Evolutionary conservation across 2,888 invertebrate genomes (phyloP).

Genomic region (Gari tellinella): DNA sequence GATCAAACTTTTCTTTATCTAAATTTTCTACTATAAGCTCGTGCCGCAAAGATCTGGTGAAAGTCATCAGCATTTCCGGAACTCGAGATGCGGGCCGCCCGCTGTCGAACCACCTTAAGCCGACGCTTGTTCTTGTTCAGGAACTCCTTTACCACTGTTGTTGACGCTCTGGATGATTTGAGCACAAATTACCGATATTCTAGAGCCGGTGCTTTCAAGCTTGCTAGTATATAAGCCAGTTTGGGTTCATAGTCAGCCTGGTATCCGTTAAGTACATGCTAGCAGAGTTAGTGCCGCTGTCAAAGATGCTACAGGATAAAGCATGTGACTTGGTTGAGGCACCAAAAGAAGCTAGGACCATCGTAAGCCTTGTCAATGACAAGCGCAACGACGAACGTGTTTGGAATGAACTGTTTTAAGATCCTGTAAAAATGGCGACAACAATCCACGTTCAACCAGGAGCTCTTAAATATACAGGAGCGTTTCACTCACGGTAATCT

Average conservation of each 20-base stretch:
- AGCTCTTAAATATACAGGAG: no score
- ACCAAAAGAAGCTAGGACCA: background rate
- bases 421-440: background rate
- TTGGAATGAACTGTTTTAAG: constrained; percentile 7
- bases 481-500: no score
- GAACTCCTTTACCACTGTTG: constrained; percentile 8
- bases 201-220: constrained; percentile 17
- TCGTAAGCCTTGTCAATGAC: background rate
- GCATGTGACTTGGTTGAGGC: constrained; percentile 2
- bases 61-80: no score
- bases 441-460: background rate
- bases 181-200: constrained; percentile 10
- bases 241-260: constrained; percentile 32
- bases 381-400: constrained; percentile 2
- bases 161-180: constrained; percentile 13
- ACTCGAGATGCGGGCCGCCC: no score
- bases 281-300: background rate
- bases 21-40: no score
- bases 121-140: constrained; percentile 28
- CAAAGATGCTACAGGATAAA: constrained; percentile 2
- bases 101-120: no score
- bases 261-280: constrained; percentile 24
- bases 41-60: no score
- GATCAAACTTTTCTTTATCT: no score
- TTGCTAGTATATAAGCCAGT: constrained; percentile 21